Evolutionary conservation across 2,888 invertebrate species (phyloP), one percentile per base, ranked within the genome.

Genomic region (Epistrophe grossulariae): DNA sequence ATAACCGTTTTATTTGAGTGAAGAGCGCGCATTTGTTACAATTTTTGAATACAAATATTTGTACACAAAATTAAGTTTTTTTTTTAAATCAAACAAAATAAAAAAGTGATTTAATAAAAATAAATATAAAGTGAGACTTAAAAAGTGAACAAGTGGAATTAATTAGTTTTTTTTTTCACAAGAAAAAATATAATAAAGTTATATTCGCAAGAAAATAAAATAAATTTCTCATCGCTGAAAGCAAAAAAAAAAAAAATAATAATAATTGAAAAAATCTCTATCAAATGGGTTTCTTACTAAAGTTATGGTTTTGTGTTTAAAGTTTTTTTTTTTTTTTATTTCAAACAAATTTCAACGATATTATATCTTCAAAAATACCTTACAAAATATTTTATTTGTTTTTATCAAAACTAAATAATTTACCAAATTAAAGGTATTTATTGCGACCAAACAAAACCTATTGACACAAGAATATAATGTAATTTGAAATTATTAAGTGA

Each of bases 391-490:
- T 72, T 64, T 83, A 79, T 83, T 70, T 64, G 73, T 64, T 70
- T 78, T 43, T 74, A 79, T 82, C 68, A 57, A 70, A 84, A 88
- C 40, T 73, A 79, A 79, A 79, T 76, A 60, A 60, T 77, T 82
- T 66, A 48, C n/a, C 48, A 35, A 74, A 77, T 70, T 74, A 66
- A 78, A 88, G 88, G 88, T 88, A 88, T 78, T 79, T 73, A 88
- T n/a, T 60, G 79, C 72, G 88, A 80, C 70, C 77, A 52, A 73
- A 57, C 79, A 76, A 79, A 76, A 79, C 74, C 74, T 78, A 82
- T 82, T 85, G 66, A 84, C 38, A 78, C 79, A 82, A 71, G 68
- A 70, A 78, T 80, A 31, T 77, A 52, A 31, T 68, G 40, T n/a
- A 68, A 19, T 59, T 59, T 57, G 48, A 60, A 66, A 59, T 31